Conservation (phyloP, 1,140 invertebrate species). For the Linepithema humile region DNA sequence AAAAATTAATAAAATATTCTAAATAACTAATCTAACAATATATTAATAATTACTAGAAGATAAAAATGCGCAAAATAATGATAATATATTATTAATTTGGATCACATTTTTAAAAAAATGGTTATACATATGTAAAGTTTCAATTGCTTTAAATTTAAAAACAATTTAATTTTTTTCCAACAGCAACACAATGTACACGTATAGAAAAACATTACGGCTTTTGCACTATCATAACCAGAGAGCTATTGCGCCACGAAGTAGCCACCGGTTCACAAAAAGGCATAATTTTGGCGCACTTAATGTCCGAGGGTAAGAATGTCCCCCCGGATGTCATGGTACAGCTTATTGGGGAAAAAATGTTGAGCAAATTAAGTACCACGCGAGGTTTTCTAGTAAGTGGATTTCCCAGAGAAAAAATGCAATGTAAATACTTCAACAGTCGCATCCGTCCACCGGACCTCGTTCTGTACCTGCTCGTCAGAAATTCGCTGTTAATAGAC, state of each 20-base stretch:
- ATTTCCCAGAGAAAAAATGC: conserved; percentile 54
- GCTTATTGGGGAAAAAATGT: conserved; percentile 60
- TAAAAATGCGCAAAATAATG: too few species aligned
- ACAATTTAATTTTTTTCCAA: background rate
- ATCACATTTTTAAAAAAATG: too few species aligned
- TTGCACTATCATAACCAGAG: conserved; percentile 31
- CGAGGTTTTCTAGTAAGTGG: conserved; percentile 64
- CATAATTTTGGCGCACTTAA: conserved; percentile 47
- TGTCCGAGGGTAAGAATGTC: conserved; percentile 53
- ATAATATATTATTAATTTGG: too few species aligned
- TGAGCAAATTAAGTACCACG: background rate
- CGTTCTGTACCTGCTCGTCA: conserved; percentile 57
- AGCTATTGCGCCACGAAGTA: conserved; percentile 61
- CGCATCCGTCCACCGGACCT: conserved; percentile 49
- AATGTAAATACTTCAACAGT: conserved; percentile 61
- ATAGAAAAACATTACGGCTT: conserved; percentile 59
- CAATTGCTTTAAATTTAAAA: background rate
- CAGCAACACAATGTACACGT: conserved; percentile 52
- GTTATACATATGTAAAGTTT: background rate
- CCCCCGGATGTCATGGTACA: conserved; percentile 61
- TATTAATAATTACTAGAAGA: too few species aligned
- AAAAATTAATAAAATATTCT: too few species aligned
- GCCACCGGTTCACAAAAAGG: conserved; percentile 37
- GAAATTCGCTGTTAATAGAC: conserved; percentile 59
- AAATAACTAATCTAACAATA: too few species aligned